Percentiles rank a stretch among this genome's conserved stretches.
Conservation (phyloP, 2,113 vertebrate genomes). For the Nothocercus julius region DNA sequence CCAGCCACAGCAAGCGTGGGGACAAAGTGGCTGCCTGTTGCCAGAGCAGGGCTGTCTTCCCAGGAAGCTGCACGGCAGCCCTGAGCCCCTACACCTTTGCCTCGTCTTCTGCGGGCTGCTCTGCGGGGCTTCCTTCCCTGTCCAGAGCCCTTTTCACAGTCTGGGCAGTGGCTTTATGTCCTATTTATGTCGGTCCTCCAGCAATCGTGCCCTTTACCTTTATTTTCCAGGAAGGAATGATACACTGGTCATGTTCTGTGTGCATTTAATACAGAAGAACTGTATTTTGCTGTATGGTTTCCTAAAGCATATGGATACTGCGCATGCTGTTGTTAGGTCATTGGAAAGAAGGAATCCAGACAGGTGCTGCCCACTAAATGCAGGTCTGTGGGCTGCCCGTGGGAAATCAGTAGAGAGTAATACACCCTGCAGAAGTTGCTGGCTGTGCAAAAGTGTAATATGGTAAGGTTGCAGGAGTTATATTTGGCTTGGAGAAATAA, state of each 20-base stretch:
- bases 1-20: not conserved
- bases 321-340: not conserved
- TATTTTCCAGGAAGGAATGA: not conserved
- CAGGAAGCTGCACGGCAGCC: not conserved
- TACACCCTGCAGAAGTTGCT: not conserved
- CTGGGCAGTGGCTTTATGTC: not conserved
- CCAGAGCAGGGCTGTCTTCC: not conserved
- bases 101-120: rapidly evolving
- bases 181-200: not conserved
- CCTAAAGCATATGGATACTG: not conserved
- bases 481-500: not conserved
- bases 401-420: not conserved
- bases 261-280: not conserved
- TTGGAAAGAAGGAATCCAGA: not conserved
- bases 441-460: not conserved
- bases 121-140: not conserved
- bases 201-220: rapidly evolving
- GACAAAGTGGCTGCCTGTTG: not conserved
- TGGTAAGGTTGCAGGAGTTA: not conserved
- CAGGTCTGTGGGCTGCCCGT: rapidly evolving
- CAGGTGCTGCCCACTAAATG: not conserved
- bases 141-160: rapidly evolving
- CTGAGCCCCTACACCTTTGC: not conserved
- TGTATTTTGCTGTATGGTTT: not conserved
- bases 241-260: not conserved